phyloP scores from a whole-genome alignment of 2,888 invertebrate species.

The Metallyticus violacea region DNA sequence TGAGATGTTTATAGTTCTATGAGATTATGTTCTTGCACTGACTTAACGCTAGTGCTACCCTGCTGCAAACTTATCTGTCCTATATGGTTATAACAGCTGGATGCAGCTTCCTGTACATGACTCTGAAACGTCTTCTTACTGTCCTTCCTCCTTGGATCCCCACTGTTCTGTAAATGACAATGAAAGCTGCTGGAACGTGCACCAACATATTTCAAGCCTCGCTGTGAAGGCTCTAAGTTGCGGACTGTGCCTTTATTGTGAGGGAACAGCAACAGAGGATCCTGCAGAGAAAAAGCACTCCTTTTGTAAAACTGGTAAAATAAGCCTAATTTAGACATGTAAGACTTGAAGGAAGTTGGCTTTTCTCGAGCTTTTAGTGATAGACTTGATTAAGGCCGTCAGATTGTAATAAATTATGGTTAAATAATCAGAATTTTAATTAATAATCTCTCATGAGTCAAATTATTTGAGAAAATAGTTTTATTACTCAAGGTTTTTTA shows the following conservation, averaged over 20 bases:
- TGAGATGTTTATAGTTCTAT: slow-evolving; percentile 13
- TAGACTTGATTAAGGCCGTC: no score
- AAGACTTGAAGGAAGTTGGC: no score
- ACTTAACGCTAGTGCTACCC: background rate
- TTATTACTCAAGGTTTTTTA: no score
- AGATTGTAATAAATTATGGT: no score
- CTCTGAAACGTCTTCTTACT: background rate
- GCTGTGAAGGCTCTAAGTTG: slow-evolving; percentile 23
- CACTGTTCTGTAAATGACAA: slow-evolving; percentile 11
- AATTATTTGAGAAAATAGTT: no score
- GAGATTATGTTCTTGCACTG: slow-evolving; percentile 9
- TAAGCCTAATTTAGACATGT: background rate
- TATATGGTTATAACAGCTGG: background rate
- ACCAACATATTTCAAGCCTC: slow-evolving; percentile 17
- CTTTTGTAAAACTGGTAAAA: background rate
- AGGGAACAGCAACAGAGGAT: slow-evolving; percentile 59
- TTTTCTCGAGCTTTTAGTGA: no score
- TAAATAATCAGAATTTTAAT: no score
- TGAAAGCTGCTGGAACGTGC: slow-evolving; percentile 24
- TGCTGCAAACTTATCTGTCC: background rate
- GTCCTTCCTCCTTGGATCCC: background rate
- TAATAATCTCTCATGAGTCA: no score
- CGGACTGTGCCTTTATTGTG: slow-evolving; percentile 58
- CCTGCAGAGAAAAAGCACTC: slow-evolving; percentile 30
- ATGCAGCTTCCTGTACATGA: slow-evolving; percentile 4